Conservation (phyloP, 2,113 vertebrate genomes). For the rabbit (Oryctolagus cuniculus) region mOryCun1.1 NC_091434.1:57627501-57628000, state of each 20-base stretch:
- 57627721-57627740: not conserved
- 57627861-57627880: not conserved
- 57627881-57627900: slow-evolving; percentile 50
- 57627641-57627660: not conserved
- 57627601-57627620: not conserved
- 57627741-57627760: not conserved
- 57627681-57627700: slow-evolving; percentile 11
- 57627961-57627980: not conserved
- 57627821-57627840: slow-evolving; percentile 44
- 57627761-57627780: not conserved
- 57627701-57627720: not conserved
- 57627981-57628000: slow-evolving; percentile 5
- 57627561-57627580: slow-evolving; percentile 30
- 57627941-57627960: not conserved
- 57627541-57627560: not conserved
- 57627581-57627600: slow-evolving; percentile 2
- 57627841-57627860: slow-evolving; percentile 2
- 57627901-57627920: not conserved
- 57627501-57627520: not conserved
- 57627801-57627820: slow-evolving; percentile 19
- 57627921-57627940: slow-evolving; percentile 1
- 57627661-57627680: not conserved
- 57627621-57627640: not conserved
- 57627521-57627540: not conserved
- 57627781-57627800: not conserved